These are phyloP conservation scores for Lamellibrachia columna DNA, from an alignment of 2,888 invertebrate genomes.

Conservation along the genomic window DNA sequence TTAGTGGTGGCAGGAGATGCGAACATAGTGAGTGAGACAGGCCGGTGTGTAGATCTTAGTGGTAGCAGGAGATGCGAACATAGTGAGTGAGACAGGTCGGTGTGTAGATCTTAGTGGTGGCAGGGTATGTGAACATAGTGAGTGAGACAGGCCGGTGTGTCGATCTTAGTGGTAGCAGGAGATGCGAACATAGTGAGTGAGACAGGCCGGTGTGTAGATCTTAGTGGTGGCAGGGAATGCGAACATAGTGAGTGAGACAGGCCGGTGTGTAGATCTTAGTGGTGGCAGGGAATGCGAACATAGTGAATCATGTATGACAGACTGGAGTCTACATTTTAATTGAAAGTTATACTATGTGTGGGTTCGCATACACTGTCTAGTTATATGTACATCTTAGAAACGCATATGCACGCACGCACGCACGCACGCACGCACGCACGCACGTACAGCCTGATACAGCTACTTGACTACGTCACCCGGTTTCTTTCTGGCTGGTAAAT, in stretches of 20 bases:
- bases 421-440: not conserved
- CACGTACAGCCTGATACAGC: not conserved
- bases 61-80: not conserved
- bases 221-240: not conserved
- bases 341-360: too few species aligned
- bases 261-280: not conserved
- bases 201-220: too few species aligned
- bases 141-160: not conserved
- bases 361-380: too few species aligned
- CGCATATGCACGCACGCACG: not conserved
- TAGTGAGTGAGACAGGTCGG: too few species aligned
- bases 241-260: slow-evolving; percentile 5
- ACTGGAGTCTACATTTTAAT: too few species aligned
- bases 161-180: not conserved
- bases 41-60: not conserved
- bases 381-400: not conserved
- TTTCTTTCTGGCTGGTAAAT: too few species aligned
- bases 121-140: slow-evolving; percentile 14
- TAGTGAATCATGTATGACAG: too few species aligned
- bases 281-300: not conserved
- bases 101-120: not conserved
- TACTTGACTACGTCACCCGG: not conserved
- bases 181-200: too few species aligned
- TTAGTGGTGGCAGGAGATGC: not conserved
- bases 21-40: slow-evolving; percentile 5